Evolutionary conservation across 2,888 invertebrate species (phyloP), one percentile per base, ranked within the genome.

Genomic region (Anthrax anthrax): DNA sequence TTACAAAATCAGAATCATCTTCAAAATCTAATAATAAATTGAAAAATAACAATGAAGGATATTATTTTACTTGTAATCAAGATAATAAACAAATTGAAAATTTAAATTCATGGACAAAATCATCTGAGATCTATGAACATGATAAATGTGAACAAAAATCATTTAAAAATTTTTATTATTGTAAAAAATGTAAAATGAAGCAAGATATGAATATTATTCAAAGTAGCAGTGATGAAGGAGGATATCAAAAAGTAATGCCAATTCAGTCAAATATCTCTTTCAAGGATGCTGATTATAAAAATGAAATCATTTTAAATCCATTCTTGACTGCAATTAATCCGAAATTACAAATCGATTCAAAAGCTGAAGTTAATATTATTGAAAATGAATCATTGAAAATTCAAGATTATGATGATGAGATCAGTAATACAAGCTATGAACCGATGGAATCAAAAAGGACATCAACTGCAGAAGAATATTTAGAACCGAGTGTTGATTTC

Each of bases 111-210:
- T 8, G 23, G 4, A 23, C 23, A 23, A 23, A 23, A 6, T 23
- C 8, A 23, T 23, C 8, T 23, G 23, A 23, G 8, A n/a, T n/a
- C n/a, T n/a, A 27, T 27, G 23, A 27, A 27, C 5, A 9, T 27
- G 9, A 27, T 27, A 12, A 3, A 70, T 70, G 66, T 70, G 64
- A 48, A 69, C 68, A 6, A 63, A 69, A 2, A 65, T 68, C 38
- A 67, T 66, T 2, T 60, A 58, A 43, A 69, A 68, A 46, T 32
- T 32, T 32, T 2, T 32, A 32, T 32, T 32, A 32, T 32, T 32
- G 29, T 32, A 32, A 60, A 68, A 18, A 68, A 64, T 55, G 38
- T 47, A 32, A 42, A 39, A 10, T 16, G 18, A 2, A 45, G 18
- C 19, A 46, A 49, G 19, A 41, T 46, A 42, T 38, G 18, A 47